These are phyloP conservation scores for Calliopum simillimum DNA, from an alignment of 2,888 invertebrate genomes.

Conservation along the genomic window DNA sequence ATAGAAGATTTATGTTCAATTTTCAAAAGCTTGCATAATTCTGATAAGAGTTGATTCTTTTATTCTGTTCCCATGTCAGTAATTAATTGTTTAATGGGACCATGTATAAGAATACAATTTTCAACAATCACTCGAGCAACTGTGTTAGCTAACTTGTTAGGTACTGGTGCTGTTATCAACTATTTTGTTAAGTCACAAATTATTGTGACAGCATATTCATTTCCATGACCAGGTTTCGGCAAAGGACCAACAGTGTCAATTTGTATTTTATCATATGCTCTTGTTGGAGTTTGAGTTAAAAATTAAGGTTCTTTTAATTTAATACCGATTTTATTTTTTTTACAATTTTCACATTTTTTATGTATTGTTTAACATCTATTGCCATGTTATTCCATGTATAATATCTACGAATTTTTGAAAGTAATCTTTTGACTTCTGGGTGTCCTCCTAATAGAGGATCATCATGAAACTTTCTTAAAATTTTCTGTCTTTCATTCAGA, in stretches of 20 bases:
- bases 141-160: slow-evolving; percentile 29
- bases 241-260: too few species aligned
- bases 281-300: slow-evolving; percentile 36
- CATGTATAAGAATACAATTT: slow-evolving; percentile 36
- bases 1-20: slow-evolving; percentile 36
- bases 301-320: slow-evolving; percentile 34
- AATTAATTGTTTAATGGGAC: too few species aligned
- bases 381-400: slow-evolving; percentile 25
- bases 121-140: slow-evolving; percentile 38
- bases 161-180: slow-evolving; percentile 36
- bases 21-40: slow-evolving; percentile 35
- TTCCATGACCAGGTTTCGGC: too few species aligned
- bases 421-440: background rate
- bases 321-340: slow-evolving; percentile 29
- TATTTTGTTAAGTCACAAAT: too few species aligned
- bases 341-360: slow-evolving; percentile 30
- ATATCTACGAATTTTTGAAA: background rate
- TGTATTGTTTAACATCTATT: slow-evolving; percentile 8
- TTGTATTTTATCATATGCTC: slow-evolving; percentile 34
- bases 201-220: too few species aligned
- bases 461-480: background rate
- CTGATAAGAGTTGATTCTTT: too few species aligned
- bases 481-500: background rate
- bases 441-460: background rate
- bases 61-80: slow-evolving; percentile 36